Evolutionary conservation across 2,888 invertebrate species (phyloP).

Genomic region (Erynnis tages): DNA sequence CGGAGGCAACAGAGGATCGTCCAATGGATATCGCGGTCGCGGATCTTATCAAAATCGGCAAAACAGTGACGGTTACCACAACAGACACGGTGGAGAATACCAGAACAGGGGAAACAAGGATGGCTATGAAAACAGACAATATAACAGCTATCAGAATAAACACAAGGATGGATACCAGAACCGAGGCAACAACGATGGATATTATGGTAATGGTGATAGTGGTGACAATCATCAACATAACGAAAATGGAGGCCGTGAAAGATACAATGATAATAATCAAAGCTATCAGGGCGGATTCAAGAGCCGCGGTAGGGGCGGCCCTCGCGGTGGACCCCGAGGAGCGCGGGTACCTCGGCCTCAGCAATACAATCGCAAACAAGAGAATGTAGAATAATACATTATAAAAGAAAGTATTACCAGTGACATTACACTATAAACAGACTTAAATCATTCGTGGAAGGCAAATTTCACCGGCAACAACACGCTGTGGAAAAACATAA

Average conservation of each 20-base stretch:
- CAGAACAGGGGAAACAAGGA: slow-evolving; percentile 58
- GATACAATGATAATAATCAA: slow-evolving; percentile 71
- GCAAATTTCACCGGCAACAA: slow-evolving; percentile 87
- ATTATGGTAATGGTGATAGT: slow-evolving; percentile 68
- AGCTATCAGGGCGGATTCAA: slow-evolving; percentile 81
- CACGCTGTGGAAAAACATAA: slow-evolving; percentile 78
- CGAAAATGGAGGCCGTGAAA: slow-evolving; percentile 75
- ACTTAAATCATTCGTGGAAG: slow-evolving; percentile 82
- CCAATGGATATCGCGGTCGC: slow-evolving; percentile 70
- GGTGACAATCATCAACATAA: slow-evolving; percentile 69
- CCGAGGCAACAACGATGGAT: slow-evolving; percentile 55
- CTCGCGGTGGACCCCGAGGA: slow-evolving; percentile 50
- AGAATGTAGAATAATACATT: slow-evolving; percentile 56
- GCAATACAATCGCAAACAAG: slow-evolving; percentile 65
- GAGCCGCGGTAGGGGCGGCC: slow-evolving; percentile 74
- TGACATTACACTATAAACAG: slow-evolving; percentile 44
- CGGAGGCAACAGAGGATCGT: slow-evolving; percentile 59
- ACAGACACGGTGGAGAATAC: slow-evolving; percentile 55
- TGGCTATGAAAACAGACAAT: slow-evolving; percentile 59
- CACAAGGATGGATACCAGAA: slow-evolving; percentile 58
- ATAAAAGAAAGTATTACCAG: slow-evolving; percentile 32
- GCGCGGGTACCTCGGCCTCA: slow-evolving; percentile 48
- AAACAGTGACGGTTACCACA: slow-evolving; percentile 58
- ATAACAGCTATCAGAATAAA: slow-evolving; percentile 58
- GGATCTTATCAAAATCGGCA: slow-evolving; percentile 59